Percentiles rank a stretch among this genome's conserved stretches.
These are phyloP conservation scores for Proteles cristata DNA, from an alignment of 2,113 vertebrate genomes.

Conservation along the genomic window DNA sequence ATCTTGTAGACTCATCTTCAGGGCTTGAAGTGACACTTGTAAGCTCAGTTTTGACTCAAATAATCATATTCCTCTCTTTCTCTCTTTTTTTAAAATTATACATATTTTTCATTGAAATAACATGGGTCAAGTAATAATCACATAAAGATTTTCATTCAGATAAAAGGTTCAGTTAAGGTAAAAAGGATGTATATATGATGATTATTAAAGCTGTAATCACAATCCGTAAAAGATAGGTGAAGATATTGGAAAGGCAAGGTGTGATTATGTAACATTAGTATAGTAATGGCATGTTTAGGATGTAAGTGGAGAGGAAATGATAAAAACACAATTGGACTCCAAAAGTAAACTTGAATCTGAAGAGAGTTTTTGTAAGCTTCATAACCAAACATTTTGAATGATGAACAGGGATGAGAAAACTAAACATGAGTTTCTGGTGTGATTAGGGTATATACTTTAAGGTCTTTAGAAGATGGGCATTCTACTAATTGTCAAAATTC, in stretches of 20 bases:
- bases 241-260: not conserved
- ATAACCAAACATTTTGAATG: not conserved
- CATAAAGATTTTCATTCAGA: not conserved
- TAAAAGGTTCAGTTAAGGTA: not conserved
- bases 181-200: not conserved
- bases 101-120: not conserved
- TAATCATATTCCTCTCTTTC: not conserved
- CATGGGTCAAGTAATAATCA: not conserved
- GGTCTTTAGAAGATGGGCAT: not conserved
- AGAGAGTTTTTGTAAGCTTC: not conserved
- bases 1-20: not conserved
- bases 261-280: not conserved
- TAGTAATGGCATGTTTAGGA: not conserved
- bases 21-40: not conserved
- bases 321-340: not conserved
- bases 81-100: not conserved
- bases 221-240: not conserved
- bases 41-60: not conserved
- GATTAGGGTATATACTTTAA: not conserved
- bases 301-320: not conserved
- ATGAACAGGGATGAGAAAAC: not conserved
- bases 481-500: not conserved
- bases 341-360: constrained; percentile 18
- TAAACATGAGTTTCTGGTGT: not conserved
- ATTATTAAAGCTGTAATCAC: not conserved